phyloP scores from a whole-genome alignment of 1,140 invertebrate genomes.

The Bacillus rossius region DNA sequence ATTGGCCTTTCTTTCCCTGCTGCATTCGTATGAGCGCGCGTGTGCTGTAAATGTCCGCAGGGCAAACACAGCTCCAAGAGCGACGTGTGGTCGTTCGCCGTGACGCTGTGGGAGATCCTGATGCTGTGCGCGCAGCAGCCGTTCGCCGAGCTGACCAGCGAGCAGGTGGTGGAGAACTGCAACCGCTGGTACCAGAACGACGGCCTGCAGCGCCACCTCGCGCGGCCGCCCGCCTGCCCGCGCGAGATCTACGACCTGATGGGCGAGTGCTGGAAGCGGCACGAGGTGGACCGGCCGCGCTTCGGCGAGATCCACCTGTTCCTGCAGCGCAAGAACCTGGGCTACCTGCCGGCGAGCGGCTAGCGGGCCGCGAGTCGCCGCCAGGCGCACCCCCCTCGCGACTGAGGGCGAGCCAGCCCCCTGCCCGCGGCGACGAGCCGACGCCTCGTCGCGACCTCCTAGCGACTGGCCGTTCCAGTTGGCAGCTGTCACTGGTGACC shows the following conservation, averaged over 20 bases:
- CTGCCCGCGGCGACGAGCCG: not conserved
- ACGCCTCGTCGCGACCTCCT: not conserved
- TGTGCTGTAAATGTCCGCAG: too few species aligned
- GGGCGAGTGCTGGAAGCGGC: constrained; percentile 68
- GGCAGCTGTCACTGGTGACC: not conserved
- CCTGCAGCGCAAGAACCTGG: constrained; percentile 62
- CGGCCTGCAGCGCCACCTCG: constrained; percentile 38
- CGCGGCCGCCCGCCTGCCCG: constrained; percentile 54
- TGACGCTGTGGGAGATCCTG: constrained; percentile 75
- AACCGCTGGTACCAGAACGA: constrained; percentile 58
- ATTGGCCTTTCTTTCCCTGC: not conserved
- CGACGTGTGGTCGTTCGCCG: constrained; percentile 75
- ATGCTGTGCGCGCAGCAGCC: constrained; percentile 65
- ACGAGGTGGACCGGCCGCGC: constrained; percentile 56
- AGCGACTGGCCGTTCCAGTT: not conserved
- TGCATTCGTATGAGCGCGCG: not conserved
- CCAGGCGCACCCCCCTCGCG: not conserved
- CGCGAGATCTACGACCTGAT: constrained; percentile 68
- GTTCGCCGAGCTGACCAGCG: constrained; percentile 64
- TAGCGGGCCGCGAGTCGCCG: not conserved
- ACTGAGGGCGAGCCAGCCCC: not conserved
- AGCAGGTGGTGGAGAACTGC: constrained; percentile 70
- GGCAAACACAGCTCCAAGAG: constrained; percentile 63
- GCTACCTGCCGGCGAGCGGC: constrained; percentile 30
- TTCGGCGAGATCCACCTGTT: constrained; percentile 72